These are phyloP conservation scores for Arenicola marina DNA, from an alignment of 2,888 invertebrate genomes.

Conservation along the genomic window DNA sequence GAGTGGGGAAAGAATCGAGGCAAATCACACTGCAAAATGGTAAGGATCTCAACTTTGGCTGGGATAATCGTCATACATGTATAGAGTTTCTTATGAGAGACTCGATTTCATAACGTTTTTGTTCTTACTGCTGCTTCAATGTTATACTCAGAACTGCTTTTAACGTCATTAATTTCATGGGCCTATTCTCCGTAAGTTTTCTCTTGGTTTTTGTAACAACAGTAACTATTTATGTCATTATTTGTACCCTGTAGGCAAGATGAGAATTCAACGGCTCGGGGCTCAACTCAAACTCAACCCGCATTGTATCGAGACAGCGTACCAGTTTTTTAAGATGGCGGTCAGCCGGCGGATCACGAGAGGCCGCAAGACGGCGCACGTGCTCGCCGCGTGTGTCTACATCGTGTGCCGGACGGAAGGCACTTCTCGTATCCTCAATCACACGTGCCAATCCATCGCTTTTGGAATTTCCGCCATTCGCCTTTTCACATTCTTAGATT, in stretches of 20 bases:
- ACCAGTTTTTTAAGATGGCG: constrained; percentile 62
- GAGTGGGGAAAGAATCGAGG: constrained; percentile 81
- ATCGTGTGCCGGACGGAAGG: constrained; percentile 94
- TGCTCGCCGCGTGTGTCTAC: constrained; percentile 96
- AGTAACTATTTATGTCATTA: neutral
- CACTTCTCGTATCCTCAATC: constrained; percentile 83
- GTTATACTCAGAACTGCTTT: too few species aligned
- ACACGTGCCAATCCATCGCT: too few species aligned
- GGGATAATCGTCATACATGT: too few species aligned
- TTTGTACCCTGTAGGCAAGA: constrained; percentile 63
- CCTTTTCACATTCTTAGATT: too few species aligned
- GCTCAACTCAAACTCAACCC: constrained; percentile 85
- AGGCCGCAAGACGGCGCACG: constrained; percentile 86
- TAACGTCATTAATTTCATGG: too few species aligned
- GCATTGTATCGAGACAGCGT: constrained; percentile 90
- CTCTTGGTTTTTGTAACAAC: too few species aligned
- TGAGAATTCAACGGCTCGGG: constrained; percentile 82
- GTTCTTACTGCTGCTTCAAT: too few species aligned
- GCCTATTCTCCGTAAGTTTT: too few species aligned
- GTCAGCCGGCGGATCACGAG: constrained; percentile 70
- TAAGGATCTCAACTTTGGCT: too few species aligned
- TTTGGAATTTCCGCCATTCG: too few species aligned
- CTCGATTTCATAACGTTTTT: too few species aligned
- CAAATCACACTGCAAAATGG: constrained; percentile 88
- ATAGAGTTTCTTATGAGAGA: too few species aligned